Conservation (phyloP, 1,140 invertebrate genomes). For the Telenomus remus region DNA sequence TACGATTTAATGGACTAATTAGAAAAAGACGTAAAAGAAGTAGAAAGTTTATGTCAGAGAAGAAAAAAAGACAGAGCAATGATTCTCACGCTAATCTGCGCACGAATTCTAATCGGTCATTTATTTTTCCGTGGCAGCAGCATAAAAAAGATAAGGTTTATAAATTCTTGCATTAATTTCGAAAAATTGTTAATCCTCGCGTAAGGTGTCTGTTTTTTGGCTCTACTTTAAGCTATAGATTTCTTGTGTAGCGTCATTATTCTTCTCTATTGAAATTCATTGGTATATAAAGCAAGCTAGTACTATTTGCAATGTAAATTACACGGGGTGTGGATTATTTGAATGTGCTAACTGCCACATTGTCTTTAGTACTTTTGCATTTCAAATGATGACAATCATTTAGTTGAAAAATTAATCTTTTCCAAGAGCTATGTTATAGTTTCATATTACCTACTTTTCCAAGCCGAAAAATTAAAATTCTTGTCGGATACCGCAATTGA, state of each 20-base stretch:
- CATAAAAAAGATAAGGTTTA: no score
- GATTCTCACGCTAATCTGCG: no score
- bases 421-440: background rate
- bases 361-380: constrained; percentile 31
- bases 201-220: constrained; percentile 3
- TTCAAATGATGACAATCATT: constrained; percentile 28
- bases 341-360: constrained; percentile 19
- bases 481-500: no score
- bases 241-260: constrained; percentile 25
- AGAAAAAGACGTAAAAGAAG: no score
- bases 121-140: no score
- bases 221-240: constrained; percentile 3
- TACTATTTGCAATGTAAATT: constrained; percentile 47
- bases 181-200: background rate
- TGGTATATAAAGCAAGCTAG: constrained; percentile 15
- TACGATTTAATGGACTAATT: no score
- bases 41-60: no score
- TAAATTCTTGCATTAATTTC: no score
- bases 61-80: no score
- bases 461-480: no score
- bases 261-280: constrained; percentile 31
- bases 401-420: background rate
- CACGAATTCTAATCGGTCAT: no score
- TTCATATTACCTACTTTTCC: background rate
- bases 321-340: constrained; percentile 21